Percentiles rank a stretch among this genome's conserved stretches.
These are phyloP conservation scores for Daktulosphaira vitifoliae DNA, from an alignment of 1,140 invertebrate genomes.

Conservation along the genomic window DNA sequence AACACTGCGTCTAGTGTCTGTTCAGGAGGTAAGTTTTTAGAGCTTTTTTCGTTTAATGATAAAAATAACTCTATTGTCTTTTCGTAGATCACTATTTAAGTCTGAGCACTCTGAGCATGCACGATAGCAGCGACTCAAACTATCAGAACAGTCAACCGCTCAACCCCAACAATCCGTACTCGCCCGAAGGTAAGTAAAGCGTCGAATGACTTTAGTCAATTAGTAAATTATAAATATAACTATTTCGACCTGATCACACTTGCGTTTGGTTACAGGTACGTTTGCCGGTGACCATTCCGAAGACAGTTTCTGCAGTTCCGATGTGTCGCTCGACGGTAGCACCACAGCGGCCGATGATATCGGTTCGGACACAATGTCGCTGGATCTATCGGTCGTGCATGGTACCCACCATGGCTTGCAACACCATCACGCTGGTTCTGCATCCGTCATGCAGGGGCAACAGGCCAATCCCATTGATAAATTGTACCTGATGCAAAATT, in stretches of 20 bases:
- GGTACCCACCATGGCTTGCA: conserved; percentile 36
- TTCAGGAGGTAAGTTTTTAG: conserved; percentile 19
- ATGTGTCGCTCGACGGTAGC: conserved; percentile 75
- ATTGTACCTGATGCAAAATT: conserved; percentile 94
- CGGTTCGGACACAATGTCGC: conserved; percentile 63
- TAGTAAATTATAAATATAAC: neutral
- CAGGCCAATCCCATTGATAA: conserved; percentile 90
- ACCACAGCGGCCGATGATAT: conserved; percentile 62
- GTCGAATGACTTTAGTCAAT: too few species aligned
- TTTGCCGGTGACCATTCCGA: conserved; percentile 71
- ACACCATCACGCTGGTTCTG: conserved; percentile 42
- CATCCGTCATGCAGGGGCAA: conserved; percentile 44
- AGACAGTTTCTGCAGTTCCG: conserved; percentile 82
- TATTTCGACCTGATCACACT: too few species aligned
- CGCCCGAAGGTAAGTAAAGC: conserved; percentile 76
- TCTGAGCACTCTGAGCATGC: conserved; percentile 48
- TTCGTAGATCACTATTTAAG: conserved; percentile 49
- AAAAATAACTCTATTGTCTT: conserved; percentile 2
- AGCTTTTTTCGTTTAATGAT: too few species aligned
- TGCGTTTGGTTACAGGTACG: conserved; percentile 61
- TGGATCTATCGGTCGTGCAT: conserved; percentile 49
- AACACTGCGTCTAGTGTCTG: conserved; percentile 36
- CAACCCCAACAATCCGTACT: conserved; percentile 79
- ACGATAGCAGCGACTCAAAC: conserved; percentile 43
- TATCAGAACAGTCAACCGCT: conserved; percentile 53